Percentiles rank a stretch among this genome's conserved stretches.
These are phyloP conservation scores for Phoxinus phoxinus DNA, from an alignment of 2,113 vertebrate genomes.

Conservation along the genomic window DNA sequence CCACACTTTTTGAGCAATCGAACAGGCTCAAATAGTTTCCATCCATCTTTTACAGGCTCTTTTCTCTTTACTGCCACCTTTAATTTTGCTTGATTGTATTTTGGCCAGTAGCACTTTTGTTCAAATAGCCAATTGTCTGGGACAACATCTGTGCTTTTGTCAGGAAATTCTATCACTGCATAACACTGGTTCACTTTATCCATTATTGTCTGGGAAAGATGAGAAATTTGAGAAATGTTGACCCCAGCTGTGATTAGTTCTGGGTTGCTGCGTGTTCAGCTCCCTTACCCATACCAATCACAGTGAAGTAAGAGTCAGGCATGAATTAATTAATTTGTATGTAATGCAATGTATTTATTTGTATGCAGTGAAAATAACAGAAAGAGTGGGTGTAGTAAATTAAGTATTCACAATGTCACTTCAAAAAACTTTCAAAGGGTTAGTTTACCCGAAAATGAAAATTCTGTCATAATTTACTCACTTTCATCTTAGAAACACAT, in stretches of 20 bases:
- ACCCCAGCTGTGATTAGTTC: background rate
- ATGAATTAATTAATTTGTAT: background rate
- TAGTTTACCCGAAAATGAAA: no score
- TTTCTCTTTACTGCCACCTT: background rate
- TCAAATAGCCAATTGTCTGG: background rate
- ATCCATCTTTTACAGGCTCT: background rate
- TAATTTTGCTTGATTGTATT: background rate
- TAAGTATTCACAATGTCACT: no score
- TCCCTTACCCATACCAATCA: background rate
- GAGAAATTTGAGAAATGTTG: no score
- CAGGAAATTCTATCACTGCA: background rate
- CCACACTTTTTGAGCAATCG: background rate
- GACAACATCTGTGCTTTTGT: background rate
- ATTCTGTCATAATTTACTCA: no score
- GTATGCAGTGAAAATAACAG: background rate
- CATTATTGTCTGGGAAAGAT: background rate
- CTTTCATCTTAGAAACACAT: no score
- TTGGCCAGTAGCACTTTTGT: background rate
- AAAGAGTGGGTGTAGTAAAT: background rate
- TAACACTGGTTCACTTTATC: background rate
- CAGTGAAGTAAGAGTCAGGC: background rate
- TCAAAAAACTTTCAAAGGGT: no score
- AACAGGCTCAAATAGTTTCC: background rate
- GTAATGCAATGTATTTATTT: no score
- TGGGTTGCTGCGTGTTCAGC: background rate